Evolutionary conservation across 92 coral and sea anemone species (phyloP).

Genomic region (Epizoanthus scotinus): DNA sequence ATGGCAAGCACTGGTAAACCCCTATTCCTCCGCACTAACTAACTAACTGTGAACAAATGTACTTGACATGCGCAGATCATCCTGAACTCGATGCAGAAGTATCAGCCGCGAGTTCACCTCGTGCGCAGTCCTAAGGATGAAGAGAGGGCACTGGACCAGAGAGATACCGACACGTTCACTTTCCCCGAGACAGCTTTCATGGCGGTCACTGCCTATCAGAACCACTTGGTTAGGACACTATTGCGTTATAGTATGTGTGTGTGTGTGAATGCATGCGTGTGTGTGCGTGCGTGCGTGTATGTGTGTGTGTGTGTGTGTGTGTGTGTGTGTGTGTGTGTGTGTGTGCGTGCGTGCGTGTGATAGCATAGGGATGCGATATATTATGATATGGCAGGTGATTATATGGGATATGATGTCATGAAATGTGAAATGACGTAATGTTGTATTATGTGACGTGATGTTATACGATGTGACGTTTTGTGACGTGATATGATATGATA

Average conservation of each 20-base stretch:
- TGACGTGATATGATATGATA: constrained; percentile 27
- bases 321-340: too few species aligned
- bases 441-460: constrained; percentile 18
- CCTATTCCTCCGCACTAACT: neutral
- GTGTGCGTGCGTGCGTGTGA: neutral
- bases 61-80: constrained; percentile 54
- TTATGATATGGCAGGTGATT: too few species aligned
- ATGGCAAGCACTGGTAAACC: too few species aligned
- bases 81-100: constrained; percentile 85
- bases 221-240: constrained; percentile 67
- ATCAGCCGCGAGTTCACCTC: constrained; percentile 85
- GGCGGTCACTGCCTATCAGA: constrained; percentile 92
- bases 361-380: neutral
- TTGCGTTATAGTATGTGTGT: too few species aligned
- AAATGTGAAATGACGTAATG: constrained; percentile 17
- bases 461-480: constrained; percentile 13
- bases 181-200: constrained; percentile 87
- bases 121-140: constrained; percentile 53
- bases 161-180: constrained; percentile 67
- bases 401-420: constrained; percentile 34
- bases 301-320: too few species aligned
- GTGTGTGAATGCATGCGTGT: too few species aligned
- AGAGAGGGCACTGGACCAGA: constrained; percentile 53
- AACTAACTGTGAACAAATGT: neutral
- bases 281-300: too few species aligned